Evolutionary conservation across 2,888 invertebrate genomes (phyloP), one percentile per base, ranked within the genome.

Genomic region (Phasia obesa): DNA sequence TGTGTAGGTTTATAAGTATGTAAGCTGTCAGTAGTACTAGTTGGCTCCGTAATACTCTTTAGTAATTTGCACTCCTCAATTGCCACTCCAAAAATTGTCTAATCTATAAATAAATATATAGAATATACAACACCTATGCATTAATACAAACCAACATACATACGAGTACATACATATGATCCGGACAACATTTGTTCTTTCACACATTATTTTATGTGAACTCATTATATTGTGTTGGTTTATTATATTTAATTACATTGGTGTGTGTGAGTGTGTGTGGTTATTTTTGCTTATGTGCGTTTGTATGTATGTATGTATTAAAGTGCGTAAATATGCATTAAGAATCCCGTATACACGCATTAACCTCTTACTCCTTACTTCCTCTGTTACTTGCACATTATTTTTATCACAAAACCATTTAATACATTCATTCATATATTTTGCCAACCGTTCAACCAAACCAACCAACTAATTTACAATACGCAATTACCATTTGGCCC

Each of bases 401-500:
- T 57, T 78, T 71, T 71, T 73, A 73, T 79, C 73, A 73, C 44
- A 79, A 78, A 79, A 73, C 53, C 67, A 67, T 73, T 73, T 79
- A 74, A 74, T 53, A 73, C 60, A 73, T 79, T 60, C 79, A 73
- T 67, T 60, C 73, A 73, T 79, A 25, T 27, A 75, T 79, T 67
- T 79, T 44, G 64, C 51, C 60, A 73, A 67, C 59, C 60, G 67
- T 47, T 79, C 73, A 79, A 67, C 73, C 79, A 60, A 65, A 76
- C 65, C 81, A 76, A 60, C 65, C 76, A 71, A 76, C 81, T 81
- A 81, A 81, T 81, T 81, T 81, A 67, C 81, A 81, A 75, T 75
- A 76, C 76, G 76, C 70, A 81, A 81, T 81, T 81, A 81, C 81
- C 65, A 76, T 81, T 81, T 81, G 76, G 81, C 81, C 81, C 81